Percentiles rank a stretch among this genome's conserved stretches.
These are phyloP conservation scores for Limnothrissa miodon DNA, from an alignment of 2,113 vertebrate species.

Conservation along the genomic window DNA sequence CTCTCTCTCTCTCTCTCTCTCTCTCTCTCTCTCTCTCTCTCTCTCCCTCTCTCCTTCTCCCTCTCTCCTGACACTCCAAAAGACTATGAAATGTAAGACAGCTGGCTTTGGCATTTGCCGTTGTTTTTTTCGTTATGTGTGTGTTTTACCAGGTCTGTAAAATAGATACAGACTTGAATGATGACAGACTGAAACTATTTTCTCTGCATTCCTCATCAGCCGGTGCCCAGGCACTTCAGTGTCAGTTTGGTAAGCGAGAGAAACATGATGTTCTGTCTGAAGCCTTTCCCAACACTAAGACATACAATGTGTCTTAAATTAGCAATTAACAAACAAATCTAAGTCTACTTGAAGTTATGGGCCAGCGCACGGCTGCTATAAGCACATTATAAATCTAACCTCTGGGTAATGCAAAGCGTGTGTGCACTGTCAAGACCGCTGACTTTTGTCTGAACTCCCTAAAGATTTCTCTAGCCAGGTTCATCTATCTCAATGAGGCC, in stretches of 20 bases:
- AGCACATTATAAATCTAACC: not conserved
- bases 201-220: constrained; percentile 5
- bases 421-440: not conserved
- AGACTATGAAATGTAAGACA: constrained; percentile 17
- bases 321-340: not conserved
- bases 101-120: constrained; percentile 14
- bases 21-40: not conserved
- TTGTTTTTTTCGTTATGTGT: not conserved
- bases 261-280: not conserved
- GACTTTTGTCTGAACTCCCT: not conserved
- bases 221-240: not conserved
- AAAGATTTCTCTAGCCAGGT: not conserved
- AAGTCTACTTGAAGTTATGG: not conserved
- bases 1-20: not conserved
- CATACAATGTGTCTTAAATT: not conserved
- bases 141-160: constrained; percentile 11
- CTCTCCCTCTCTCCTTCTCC: not conserved
- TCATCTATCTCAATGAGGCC: not conserved
- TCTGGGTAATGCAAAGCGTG: not conserved
- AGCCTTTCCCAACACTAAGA: not conserved
- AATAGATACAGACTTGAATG: constrained; percentile 5
- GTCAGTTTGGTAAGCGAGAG: not conserved
- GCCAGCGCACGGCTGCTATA: not conserved
- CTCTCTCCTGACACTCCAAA: not conserved
- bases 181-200: constrained; percentile 19